Conservation (phyloP, 2,113 vertebrate species). For the Mellivora capensis region DNA sequence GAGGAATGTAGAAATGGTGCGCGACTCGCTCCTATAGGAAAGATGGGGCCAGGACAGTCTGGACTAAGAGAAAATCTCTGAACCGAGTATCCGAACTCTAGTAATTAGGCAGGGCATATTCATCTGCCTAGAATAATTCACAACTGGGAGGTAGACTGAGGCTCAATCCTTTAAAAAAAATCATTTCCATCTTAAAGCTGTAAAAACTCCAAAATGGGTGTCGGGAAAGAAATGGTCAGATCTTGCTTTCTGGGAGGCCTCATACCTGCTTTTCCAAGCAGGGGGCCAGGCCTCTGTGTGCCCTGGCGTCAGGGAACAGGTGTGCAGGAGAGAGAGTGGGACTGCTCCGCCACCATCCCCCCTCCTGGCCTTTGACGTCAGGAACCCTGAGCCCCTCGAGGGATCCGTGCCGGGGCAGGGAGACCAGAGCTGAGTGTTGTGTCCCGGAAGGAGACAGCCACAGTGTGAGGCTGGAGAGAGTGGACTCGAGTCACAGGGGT, state of each 20-base stretch:
- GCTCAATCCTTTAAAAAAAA: background rate
- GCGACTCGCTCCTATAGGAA: background rate
- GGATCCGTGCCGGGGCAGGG: background rate
- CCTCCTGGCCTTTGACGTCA: background rate
- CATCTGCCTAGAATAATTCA: background rate
- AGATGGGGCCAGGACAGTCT: background rate
- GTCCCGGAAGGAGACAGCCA: background rate
- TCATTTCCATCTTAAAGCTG: background rate
- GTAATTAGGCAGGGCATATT: background rate
- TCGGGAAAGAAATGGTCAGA: background rate
- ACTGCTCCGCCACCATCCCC: background rate
- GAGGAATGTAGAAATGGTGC: background rate
- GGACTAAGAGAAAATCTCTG: background rate
- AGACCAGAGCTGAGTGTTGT: background rate
- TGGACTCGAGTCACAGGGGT: accelerated
- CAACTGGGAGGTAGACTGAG: background rate
- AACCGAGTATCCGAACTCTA: background rate
- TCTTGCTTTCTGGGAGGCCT: background rate
- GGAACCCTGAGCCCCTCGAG: background rate
- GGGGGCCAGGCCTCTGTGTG: background rate
- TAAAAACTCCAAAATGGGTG: background rate
- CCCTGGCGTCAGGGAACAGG: background rate
- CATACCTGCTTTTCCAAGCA: background rate
- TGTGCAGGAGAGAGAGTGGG: background rate
- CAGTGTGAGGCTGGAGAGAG: background rate